These are phyloP conservation scores for Brachystomella parvula DNA, from an alignment of 1,140 invertebrate species.

Conservation along the genomic window DNA sequence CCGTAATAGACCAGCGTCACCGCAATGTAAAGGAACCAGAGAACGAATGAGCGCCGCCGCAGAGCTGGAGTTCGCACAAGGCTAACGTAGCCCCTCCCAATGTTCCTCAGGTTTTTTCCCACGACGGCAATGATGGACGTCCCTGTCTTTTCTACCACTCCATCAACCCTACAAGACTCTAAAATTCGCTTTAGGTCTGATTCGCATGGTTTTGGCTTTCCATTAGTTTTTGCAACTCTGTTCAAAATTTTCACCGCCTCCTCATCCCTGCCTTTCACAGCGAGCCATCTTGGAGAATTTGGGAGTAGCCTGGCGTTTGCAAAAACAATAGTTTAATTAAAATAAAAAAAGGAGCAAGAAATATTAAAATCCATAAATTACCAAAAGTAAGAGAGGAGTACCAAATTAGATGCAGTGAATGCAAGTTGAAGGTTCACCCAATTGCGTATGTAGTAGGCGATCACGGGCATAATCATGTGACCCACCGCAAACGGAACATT, in stretches of 20 bases:
- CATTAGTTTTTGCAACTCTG: constrained; percentile 52
- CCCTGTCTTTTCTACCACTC: not conserved
- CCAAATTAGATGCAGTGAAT: constrained; percentile 58
- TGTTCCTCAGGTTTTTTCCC: not conserved
- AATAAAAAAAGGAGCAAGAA: not conserved
- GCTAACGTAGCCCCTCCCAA: constrained; percentile 7
- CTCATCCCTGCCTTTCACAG: constrained; percentile 60
- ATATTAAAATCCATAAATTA: constrained; percentile 31
- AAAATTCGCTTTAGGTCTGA: constrained; percentile 4
- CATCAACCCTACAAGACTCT: not conserved
- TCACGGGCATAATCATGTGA: constrained; percentile 60
- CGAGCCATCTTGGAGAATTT: constrained; percentile 75
- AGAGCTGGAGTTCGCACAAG: constrained; percentile 24
- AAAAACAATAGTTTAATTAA: not conserved
- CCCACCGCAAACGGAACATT: constrained; percentile 50
- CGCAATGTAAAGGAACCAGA: constrained; percentile 24
- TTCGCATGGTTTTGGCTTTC: constrained; percentile 38
- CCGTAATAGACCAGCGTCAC: constrained; percentile 31
- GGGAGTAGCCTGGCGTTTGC: constrained; percentile 55
- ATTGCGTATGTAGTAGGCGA: constrained; percentile 61
- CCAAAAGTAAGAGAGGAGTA: constrained; percentile 58
- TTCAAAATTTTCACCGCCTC: constrained; percentile 60
- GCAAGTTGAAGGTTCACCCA: constrained; percentile 64
- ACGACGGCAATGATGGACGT: not conserved
- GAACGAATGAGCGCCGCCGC: constrained; percentile 11